Conservation (phyloP, 2,888 invertebrate species). For the Ichneumon xanthorius region DNA sequence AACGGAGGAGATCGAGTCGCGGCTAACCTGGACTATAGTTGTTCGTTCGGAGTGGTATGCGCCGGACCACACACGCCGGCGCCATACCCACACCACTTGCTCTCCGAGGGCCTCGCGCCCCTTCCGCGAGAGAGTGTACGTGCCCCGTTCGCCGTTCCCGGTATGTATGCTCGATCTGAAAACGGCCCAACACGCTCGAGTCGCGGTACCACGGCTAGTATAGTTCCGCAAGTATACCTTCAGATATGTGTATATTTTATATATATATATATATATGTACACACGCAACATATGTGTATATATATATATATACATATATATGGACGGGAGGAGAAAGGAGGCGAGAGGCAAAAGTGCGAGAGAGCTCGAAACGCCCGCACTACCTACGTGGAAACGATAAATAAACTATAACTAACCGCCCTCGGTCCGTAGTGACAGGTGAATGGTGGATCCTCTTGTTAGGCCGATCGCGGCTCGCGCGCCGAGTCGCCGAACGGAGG, state of each 20-base stretch:
- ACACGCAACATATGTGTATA: slow-evolving; percentile 68
- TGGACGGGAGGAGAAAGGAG: slow-evolving; percentile 71
- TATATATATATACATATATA: slow-evolving; percentile 69
- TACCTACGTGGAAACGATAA: slow-evolving; percentile 83
- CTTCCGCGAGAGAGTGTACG: slow-evolving; percentile 27
- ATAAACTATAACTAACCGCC: slow-evolving; percentile 84
- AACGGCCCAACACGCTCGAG: slow-evolving; percentile 6
- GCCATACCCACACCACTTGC: slow-evolving; percentile 79
- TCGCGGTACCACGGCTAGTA: not conserved
- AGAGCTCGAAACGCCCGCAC: slow-evolving; percentile 73
- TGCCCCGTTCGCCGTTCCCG: slow-evolving; percentile 9
- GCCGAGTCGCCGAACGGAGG: slow-evolving; percentile 32
- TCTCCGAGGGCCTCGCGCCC: slow-evolving; percentile 9
- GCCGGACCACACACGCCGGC: slow-evolving; percentile 84
- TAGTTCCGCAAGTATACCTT: not conserved
- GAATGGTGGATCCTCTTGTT: slow-evolving; percentile 84
- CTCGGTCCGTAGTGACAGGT: slow-evolving; percentile 83
- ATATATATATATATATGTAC: slow-evolving; percentile 76
- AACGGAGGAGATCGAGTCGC: slow-evolving; percentile 44
- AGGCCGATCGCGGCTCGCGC: slow-evolving; percentile 73
- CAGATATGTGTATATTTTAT: slow-evolving; percentile 7
- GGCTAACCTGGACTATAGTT: slow-evolving; percentile 79
- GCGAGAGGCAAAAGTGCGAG: slow-evolving; percentile 27
- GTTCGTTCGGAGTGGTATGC: slow-evolving; percentile 79
- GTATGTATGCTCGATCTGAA: slow-evolving; percentile 20